Percentiles rank a stretch among this genome's conserved stretches.
Conservation (phyloP, 1,140 invertebrate genomes). For the Dreissena polymorpha region DNA sequence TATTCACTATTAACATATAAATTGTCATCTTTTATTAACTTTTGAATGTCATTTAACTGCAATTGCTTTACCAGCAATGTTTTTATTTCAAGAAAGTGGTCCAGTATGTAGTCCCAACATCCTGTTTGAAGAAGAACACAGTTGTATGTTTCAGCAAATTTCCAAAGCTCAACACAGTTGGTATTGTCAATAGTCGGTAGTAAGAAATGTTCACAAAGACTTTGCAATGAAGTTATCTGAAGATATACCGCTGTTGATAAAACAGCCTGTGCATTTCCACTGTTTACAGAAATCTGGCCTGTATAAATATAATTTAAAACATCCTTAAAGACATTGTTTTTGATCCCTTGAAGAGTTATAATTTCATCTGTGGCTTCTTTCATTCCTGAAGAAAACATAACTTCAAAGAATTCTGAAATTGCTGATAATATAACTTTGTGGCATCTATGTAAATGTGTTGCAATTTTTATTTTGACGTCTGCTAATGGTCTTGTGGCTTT, state of each 20-base stretch:
- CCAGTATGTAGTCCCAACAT: conserved; percentile 38
- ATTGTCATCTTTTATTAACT: conserved; percentile 50
- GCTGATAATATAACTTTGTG: conserved; percentile 62
- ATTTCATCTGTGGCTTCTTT: conserved; percentile 45
- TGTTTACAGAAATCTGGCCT: conserved; percentile 31
- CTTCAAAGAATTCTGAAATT: conserved; percentile 63
- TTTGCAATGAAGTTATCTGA: conserved; percentile 46
- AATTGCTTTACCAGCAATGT: conserved; percentile 29
- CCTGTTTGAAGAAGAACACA: conserved; percentile 31
- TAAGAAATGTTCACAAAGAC: conserved; percentile 50
- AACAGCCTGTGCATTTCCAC: conserved; percentile 53
- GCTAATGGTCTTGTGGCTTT: conserved; percentile 45
- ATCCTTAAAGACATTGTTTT: conserved; percentile 34
- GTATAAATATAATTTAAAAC: conserved; percentile 54
- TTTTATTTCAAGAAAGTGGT: conserved; percentile 39
- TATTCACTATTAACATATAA: conserved; percentile 50
- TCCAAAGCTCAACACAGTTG: conserved; percentile 60
- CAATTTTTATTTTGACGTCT: conserved; percentile 59
- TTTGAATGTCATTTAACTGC: conserved; percentile 32
- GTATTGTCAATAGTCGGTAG: conserved; percentile 16
- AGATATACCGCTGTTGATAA: conserved; percentile 50
- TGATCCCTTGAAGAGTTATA: conserved; percentile 35
- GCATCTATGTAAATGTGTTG: conserved; percentile 51
- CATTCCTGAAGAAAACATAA: conserved; percentile 70
- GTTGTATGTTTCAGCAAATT: conserved; percentile 21